Conservation (phyloP, 2,113 vertebrate species). For the Campylomormyrus tamandua region DNA sequence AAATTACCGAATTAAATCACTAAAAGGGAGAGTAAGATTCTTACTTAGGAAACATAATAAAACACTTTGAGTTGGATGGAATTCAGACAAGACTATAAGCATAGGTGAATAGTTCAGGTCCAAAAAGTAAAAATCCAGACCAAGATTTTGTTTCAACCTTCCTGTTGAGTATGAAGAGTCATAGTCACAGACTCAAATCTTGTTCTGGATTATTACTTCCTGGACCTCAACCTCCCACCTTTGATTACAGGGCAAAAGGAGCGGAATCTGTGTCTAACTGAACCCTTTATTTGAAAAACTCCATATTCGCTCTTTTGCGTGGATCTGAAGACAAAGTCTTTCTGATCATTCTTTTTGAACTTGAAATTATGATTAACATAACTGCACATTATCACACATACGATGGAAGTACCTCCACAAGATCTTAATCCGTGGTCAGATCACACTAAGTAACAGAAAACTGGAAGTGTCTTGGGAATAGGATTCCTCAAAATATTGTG, state of each 20-base stretch:
- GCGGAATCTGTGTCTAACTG: not conserved
- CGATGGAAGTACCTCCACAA: not conserved
- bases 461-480: not conserved
- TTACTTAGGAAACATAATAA: not conserved
- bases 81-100: not conserved
- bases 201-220: not conserved
- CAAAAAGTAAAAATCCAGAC: not conserved
- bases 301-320: not conserved
- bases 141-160: not conserved
- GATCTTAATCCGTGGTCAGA: not conserved
- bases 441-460: not conserved
- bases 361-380: not conserved
- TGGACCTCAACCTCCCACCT: not conserved
- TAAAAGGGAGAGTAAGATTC: not conserved
- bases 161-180: not conserved
- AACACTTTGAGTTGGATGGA: not conserved
- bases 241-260: not conserved
- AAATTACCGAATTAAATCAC: not conserved
- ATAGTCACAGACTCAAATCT: not conserved
- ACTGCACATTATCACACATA: not conserved
- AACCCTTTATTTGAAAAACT: not conserved
- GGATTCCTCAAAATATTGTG: not conserved
- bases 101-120: not conserved
- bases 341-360: not conserved
- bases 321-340: not conserved